These are phyloP conservation scores for Idaea biselata DNA, from an alignment of 2,888 invertebrate genomes.

Conservation along the genomic window DNA sequence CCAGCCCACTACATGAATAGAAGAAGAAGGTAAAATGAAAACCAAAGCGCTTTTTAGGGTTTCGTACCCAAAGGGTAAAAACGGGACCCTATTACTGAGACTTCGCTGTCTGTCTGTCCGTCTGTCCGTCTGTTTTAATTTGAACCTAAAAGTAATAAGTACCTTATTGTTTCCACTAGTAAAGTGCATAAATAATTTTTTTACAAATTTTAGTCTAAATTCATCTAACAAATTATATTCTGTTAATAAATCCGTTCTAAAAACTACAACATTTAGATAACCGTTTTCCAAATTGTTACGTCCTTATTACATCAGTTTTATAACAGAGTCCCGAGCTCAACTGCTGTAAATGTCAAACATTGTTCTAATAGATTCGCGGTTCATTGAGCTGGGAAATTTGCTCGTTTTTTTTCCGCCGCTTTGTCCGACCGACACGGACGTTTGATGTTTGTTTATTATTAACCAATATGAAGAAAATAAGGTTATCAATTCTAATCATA, in stretches of 20 bases:
- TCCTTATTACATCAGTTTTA: not conserved
- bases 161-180: no score
- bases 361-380: conserved; percentile 1
- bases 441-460: not conserved
- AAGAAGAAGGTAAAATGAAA: no score
- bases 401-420: not conserved
- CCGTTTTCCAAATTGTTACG: not conserved
- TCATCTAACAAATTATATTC: not conserved
- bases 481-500: not conserved
- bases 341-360: not conserved
- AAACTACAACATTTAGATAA: not conserved
- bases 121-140: no score
- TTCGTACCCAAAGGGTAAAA: no score
- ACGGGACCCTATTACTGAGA: no score
- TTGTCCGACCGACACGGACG: not conserved
- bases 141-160: no score
- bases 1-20: no score
- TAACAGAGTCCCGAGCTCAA: not conserved
- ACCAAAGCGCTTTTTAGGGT: no score
- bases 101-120: no score
- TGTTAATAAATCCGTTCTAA: not conserved
- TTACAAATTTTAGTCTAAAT: no score
- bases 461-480: not conserved
- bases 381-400: not conserved
- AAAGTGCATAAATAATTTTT: no score